Base-by-base conservation (phyloP, 2,113 vertebrate species). In the Onychorhynchus coronatus region DNA sequence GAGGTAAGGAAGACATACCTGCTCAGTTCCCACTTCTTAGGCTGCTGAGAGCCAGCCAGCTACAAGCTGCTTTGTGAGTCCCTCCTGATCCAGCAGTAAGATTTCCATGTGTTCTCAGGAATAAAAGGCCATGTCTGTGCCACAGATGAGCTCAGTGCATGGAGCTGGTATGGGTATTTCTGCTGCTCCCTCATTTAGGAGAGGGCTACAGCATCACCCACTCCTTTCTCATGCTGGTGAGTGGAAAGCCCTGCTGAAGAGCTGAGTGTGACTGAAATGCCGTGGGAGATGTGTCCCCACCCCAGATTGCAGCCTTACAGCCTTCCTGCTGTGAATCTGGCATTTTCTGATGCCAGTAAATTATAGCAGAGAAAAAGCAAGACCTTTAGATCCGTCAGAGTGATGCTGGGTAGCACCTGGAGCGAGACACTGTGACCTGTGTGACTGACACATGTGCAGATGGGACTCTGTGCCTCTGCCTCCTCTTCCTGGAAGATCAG, bases 301-400 rank as follows among this genome's bases (percentile, higher is more conserved):
- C 53, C 25, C 74, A 67, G 70, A n/a, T 7, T 59, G 49, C 44
- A 67, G 76, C 65, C 73, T 67, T 50, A 23, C 33, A 84, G 67
- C 62, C 67, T 76, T 52, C 35, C 31, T 67, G 28, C 37, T 66
- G 56, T 46, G 86, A 72, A 52, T 47, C 56, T 89, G 88, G 11
- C 74, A 25, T 67, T 67, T 89, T 47, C 88, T 95, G 75, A 46
- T 82, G 41, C 20, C 82, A 30, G 25, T 58, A 77, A 93, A 72
- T 79, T 31, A 46, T 4, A 70, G 59, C 58, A 83, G 63, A 63
- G 41, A 58, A 58, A 88, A 86, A n/a, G 27, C 30, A 65, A 85
- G 82, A 63, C 55, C 63, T 82, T 44, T 33, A 39, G 37, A 44
- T 73, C 37, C 67, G 30, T 70, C 35, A 31, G 12, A 33, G 27